Evolutionary conservation across 2,888 invertebrate species (phyloP).

Genomic region (Apodemia duryi): DNA sequence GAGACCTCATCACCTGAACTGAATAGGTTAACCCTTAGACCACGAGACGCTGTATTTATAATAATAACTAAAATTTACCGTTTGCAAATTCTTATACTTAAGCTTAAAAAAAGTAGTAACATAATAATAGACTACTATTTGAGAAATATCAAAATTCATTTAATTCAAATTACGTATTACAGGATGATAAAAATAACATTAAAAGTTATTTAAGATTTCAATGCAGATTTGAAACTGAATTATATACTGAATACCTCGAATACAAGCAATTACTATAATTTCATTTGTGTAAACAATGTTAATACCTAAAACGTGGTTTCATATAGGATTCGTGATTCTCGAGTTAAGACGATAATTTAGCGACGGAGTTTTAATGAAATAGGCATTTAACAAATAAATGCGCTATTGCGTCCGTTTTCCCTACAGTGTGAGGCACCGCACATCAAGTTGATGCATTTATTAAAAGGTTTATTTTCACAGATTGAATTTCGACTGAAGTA

Average conservation of each 20-base stretch:
- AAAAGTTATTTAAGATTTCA: neutral
- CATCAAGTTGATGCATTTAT: too few relatives aligned
- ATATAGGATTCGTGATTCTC: conserved; percentile 1
- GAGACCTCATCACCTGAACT: too few relatives aligned
- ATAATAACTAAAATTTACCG: too few relatives aligned
- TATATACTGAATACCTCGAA: neutral
- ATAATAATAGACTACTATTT: too few relatives aligned
- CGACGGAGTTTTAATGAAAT: neutral
- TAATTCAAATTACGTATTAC: neutral
- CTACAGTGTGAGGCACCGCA: too few relatives aligned
- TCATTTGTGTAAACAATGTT: conserved; percentile 7
- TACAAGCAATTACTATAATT: conserved; percentile 10
- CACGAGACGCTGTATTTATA: too few relatives aligned
- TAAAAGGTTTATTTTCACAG: too few relatives aligned
- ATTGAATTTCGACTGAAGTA: too few relatives aligned
- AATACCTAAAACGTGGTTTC: neutral
- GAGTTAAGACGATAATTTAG: neutral
- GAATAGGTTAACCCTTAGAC: too few relatives aligned
- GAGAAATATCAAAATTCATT: too few relatives aligned
- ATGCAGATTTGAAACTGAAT: neutral
- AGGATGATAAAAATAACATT: neutral
- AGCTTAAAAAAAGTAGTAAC: too few relatives aligned
- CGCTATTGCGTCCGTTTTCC: neutral
- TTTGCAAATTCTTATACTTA: too few relatives aligned
- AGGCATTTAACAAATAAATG: neutral